These are phyloP conservation scores for Aleiodes leptofemur DNA, from an alignment of 2,888 invertebrate species.

Conservation along the genomic window DNA sequence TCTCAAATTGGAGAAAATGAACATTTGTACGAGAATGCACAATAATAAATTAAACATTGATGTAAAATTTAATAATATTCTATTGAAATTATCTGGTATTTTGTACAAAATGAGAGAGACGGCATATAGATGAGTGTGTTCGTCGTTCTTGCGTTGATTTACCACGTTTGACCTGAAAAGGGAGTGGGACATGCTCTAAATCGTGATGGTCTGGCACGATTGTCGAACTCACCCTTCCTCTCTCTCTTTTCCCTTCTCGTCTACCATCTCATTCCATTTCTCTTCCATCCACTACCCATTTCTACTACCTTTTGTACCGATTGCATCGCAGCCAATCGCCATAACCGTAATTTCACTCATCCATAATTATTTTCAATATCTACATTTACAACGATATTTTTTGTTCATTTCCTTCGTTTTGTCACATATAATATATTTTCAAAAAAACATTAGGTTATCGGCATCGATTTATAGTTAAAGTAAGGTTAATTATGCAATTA, in stretches of 20 bases:
- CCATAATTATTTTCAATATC: conserved; percentile 28
- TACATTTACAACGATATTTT: conserved; percentile 14
- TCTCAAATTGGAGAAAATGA: no score
- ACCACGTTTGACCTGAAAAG: conserved; percentile 12
- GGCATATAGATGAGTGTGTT: conserved; percentile 5
- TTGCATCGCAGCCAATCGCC: conserved; percentile 28
- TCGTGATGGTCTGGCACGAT: conserved; percentile 29
- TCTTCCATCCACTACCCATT: conserved; percentile 19
- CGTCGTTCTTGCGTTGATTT: conserved; percentile 19
- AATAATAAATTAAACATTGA: neutral
- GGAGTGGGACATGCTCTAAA: conserved; percentile 23
- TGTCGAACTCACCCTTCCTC: neutral
- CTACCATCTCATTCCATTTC: neutral
- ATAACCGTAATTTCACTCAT: conserved; percentile 26
- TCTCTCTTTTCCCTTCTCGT: no score
- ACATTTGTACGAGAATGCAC: no score
- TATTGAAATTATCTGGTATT: conserved; percentile 4
- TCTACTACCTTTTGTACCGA: conserved; percentile 22
- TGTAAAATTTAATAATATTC: neutral
- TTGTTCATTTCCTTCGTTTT: neutral
- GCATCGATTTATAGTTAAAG: no score
- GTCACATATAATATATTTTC: no score
- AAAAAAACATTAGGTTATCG: neutral
- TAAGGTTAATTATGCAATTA: no score
- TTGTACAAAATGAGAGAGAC: neutral